Evolutionary conservation across 2,888 invertebrate species (phyloP), one percentile per base, ranked within the genome.

Genomic region (Cremastobaeus sp.): DNA sequence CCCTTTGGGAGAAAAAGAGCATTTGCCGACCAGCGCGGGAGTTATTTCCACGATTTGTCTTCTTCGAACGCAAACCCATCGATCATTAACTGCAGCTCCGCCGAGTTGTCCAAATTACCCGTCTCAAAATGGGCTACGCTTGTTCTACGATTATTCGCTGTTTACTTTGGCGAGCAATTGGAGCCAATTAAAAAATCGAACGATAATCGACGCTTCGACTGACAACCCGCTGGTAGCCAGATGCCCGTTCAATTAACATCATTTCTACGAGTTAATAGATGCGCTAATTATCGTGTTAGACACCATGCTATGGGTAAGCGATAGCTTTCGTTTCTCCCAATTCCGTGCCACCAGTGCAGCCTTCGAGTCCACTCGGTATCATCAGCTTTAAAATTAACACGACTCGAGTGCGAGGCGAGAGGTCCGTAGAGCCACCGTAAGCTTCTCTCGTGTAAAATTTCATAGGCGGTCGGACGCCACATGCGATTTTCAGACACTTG

Each of bases 371-470:
- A 64, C 48, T 73, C 41, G 43, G 55, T 41, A 48, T 60, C 65
- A 69, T 74, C 57, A 47, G 59, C 74, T 70, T 74, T 74, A 59
- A 74, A 74, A 65, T 73, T 62, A 73, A 68, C 68, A 64, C 60
- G 32, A 35, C 62, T 41, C 37, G 47, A 66, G 66, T 48, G 45
- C 35, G 72, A 48, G 45, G 57, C 35, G 43, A 54, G 39, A 64
- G 52, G 50, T 39, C 47, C 32, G 59, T 59, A 64, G 65, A 60
- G 37, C 59, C 37, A 43, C 30, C 48, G 50, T 60, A 59, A 65
- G 45, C 64, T 57, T 57, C 64, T 35, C 25, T 17, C 64, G 65
- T 59, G 45, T 71, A 59, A 37, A 52, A 32, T 69, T 54, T 54
- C 60, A 60, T 68, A 37, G 43, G 20, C 47, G 50, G 60, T 47